These are phyloP conservation scores for Habropoda laboriosa DNA, from an alignment of 1,140 invertebrate genomes.

Conservation along the genomic window DNA sequence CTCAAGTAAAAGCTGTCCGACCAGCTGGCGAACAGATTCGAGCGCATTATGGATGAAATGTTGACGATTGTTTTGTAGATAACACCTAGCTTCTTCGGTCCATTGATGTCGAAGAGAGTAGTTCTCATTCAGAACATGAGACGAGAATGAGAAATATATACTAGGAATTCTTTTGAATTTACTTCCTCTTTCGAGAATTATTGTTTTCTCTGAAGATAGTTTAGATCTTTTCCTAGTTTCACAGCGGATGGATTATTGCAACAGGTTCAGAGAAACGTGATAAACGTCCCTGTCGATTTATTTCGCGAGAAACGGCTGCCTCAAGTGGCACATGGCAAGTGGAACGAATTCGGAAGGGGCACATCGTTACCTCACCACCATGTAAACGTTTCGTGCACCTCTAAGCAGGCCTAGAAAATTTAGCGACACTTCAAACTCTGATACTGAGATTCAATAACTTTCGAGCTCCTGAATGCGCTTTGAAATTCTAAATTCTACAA, in stretches of 20 bases:
- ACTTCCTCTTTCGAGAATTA: neutral
- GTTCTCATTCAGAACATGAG: neutral
- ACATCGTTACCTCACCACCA: neutral
- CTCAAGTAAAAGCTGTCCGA: conserved; percentile 39
- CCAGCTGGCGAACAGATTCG: neutral
- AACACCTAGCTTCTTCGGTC: neutral
- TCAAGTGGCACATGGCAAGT: conserved; percentile 5
- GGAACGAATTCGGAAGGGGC: conserved; percentile 16
- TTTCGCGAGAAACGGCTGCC: neutral
- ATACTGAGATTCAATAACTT: no score
- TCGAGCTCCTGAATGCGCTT: no score
- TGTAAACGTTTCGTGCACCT: neutral
- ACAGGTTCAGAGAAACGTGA: neutral
- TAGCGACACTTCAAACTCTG: no score
- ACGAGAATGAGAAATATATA: neutral
- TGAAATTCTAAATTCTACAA: no score
- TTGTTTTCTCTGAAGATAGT: neutral
- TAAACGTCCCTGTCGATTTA: neutral
- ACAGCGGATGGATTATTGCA: neutral
- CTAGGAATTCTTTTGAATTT: neutral
- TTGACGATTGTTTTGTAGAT: neutral
- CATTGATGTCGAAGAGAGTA: neutral
- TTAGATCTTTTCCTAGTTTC: neutral
- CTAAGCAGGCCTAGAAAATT: neutral
- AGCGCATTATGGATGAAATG: neutral